These are phyloP conservation scores for Diarsia rubi DNA, from an alignment of 2,888 invertebrate species.

Conservation along the genomic window DNA sequence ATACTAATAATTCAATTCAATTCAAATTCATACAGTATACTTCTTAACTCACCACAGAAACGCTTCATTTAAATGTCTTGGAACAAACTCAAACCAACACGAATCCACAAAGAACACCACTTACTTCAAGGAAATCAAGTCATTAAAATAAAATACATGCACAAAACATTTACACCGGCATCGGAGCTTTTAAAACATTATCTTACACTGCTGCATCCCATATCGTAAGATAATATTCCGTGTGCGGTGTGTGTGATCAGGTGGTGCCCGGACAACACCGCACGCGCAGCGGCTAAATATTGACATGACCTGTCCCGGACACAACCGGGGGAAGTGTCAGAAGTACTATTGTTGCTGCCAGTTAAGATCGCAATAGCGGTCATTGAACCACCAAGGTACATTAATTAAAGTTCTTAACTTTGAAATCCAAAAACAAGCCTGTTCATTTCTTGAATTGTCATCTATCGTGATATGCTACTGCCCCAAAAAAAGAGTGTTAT, in stretches of 20 bases:
- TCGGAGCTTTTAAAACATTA: conserved; percentile 53
- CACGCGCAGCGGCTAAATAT: conserved; percentile 79
- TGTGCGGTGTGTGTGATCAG: conserved; percentile 79
- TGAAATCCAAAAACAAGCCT: too few relatives aligned
- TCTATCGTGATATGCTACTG: too few relatives aligned
- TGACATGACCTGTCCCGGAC: conserved; percentile 73
- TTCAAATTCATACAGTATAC: background rate
- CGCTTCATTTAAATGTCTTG: background rate
- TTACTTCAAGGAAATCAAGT: conserved; percentile 36
- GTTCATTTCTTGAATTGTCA: too few relatives aligned
- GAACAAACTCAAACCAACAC: background rate
- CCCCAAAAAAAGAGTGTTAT: too few relatives aligned
- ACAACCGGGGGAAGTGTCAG: conserved; percentile 6
- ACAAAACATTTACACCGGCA: conserved; percentile 26
- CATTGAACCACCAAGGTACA: too few relatives aligned
- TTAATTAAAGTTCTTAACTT: too few relatives aligned
- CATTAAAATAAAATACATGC: conserved; percentile 25
- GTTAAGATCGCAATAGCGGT: too few relatives aligned
- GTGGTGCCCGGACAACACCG: conserved; percentile 78
- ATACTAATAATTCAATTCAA: too few relatives aligned
- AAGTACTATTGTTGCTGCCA: conserved; percentile 5
- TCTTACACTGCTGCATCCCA: conserved; percentile 45
- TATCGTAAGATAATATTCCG: conserved; percentile 62
- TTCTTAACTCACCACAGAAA: background rate
- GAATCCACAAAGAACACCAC: background rate